These are phyloP conservation scores for Tenthredo livida DNA, from an alignment of 2,888 invertebrate genomes.

Conservation along the genomic window DNA sequence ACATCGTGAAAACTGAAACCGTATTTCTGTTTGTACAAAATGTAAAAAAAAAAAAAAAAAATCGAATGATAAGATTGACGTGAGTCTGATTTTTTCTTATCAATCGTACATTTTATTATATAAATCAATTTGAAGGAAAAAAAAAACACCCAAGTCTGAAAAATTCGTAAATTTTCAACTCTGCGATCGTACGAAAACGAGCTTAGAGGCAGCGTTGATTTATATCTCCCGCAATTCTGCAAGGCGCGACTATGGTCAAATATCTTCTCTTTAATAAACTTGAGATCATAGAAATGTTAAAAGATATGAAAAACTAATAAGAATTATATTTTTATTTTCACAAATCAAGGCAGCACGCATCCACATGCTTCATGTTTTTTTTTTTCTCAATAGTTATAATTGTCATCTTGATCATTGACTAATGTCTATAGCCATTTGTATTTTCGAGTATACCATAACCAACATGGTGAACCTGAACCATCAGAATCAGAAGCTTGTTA, in stretches of 20 bases:
- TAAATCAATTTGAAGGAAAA: background rate
- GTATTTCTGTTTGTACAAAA: conserved; percentile 25
- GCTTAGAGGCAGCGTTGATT: background rate
- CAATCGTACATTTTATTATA: background rate
- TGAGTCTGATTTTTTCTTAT: background rate
- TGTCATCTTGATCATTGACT: background rate
- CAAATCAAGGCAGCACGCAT: background rate
- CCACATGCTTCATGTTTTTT: background rate
- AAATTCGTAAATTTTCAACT: background rate
- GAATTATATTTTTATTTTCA: background rate
- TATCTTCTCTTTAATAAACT: background rate
- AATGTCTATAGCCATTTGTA: background rate
- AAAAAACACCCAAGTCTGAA: background rate
- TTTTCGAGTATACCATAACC: background rate
- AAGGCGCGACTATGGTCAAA: background rate
- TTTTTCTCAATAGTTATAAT: background rate
- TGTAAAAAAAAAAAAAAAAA: conserved; percentile 13
- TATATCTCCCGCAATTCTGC: background rate
- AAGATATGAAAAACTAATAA: background rate
- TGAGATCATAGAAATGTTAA: background rate
- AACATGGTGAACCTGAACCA: conserved; percentile 30
- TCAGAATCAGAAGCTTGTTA: background rate
- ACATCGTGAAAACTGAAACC: background rate
- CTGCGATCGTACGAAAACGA: background rate
- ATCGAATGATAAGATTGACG: background rate